These are phyloP conservation scores for Trematomus loennbergii DNA, from an alignment of 2,113 vertebrate genomes.

Conservation along the genomic window DNA sequence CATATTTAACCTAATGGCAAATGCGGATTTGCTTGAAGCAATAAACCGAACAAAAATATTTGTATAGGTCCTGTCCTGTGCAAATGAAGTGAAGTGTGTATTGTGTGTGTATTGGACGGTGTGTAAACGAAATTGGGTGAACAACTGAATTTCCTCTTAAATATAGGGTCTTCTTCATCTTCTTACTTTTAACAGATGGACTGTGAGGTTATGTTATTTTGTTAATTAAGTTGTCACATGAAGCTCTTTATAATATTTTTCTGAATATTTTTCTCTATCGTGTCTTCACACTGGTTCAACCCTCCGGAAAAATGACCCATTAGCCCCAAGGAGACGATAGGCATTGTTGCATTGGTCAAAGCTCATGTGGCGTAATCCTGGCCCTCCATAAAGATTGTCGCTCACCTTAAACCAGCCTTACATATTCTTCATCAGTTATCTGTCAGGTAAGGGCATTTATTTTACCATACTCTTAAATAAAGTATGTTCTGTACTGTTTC, in stretches of 20 bases:
- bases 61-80: too few species aligned
- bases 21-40: background rate
- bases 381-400: too few species aligned
- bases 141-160: too few species aligned
- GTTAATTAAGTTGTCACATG: background rate
- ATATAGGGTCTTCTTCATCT: too few species aligned
- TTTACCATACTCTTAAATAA: background rate
- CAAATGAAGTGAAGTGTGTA: too few species aligned
- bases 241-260: background rate
- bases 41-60: background rate
- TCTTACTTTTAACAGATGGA: background rate
- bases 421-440: background rate
- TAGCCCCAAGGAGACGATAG: background rate
- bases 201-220: background rate
- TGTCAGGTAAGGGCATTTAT: background rate
- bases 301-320: background rate
- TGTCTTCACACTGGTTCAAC: background rate
- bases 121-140: too few species aligned
- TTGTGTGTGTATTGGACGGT: too few species aligned
- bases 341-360: slow-evolving; percentile 1
- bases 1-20: background rate
- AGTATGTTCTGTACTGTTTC: background rate
- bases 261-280: background rate
- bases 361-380: background rate
- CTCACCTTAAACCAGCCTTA: background rate